A percentile compares a stretch with the other conserved stretches of the same genome.
phyloP scores from a whole-genome alignment of 2,113 vertebrate species.

The Panthera tigris region DNA sequence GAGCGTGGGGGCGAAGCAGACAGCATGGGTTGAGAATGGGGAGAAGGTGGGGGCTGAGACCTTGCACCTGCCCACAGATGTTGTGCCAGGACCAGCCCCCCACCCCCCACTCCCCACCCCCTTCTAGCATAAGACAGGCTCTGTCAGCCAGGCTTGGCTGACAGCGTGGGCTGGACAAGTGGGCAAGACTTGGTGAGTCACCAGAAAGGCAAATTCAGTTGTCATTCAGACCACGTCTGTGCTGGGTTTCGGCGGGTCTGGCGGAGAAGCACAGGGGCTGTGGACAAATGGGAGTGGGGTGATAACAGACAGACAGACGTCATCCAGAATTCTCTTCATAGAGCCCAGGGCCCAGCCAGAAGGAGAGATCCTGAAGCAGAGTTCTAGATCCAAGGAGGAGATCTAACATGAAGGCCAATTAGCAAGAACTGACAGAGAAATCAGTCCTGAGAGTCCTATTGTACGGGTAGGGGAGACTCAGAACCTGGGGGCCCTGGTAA shows the following conservation, averaged over 20 bases:
- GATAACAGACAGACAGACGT: background rate
- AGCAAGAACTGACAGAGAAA: background rate
- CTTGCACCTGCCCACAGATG: background rate
- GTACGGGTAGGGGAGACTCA: background rate
- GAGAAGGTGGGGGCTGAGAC: background rate
- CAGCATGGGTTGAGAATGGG: background rate
- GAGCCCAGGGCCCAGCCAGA: background rate
- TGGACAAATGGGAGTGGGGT: background rate
- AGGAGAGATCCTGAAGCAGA: background rate
- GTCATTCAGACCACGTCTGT: background rate
- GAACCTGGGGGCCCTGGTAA: background rate
- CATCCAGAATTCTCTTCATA: background rate
- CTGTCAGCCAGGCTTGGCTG: conserved; percentile 14
- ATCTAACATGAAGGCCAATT: accelerated
- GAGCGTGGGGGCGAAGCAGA: background rate
- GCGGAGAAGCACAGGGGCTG: background rate
- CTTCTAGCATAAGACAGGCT: conserved; percentile 17
- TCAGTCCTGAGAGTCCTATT: background rate
- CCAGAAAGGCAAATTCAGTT: background rate
- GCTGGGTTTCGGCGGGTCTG: background rate
- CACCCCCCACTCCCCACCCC: background rate
- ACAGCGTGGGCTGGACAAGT: background rate
- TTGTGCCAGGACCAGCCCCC: background rate
- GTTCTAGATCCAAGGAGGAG: background rate
- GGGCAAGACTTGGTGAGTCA: background rate